A percentile compares a stretch with the other conserved stretches of the same genome.
Evolutionary conservation across 2,113 vertebrate species (phyloP).

Genomic region (Chamaea fasciata): DNA sequence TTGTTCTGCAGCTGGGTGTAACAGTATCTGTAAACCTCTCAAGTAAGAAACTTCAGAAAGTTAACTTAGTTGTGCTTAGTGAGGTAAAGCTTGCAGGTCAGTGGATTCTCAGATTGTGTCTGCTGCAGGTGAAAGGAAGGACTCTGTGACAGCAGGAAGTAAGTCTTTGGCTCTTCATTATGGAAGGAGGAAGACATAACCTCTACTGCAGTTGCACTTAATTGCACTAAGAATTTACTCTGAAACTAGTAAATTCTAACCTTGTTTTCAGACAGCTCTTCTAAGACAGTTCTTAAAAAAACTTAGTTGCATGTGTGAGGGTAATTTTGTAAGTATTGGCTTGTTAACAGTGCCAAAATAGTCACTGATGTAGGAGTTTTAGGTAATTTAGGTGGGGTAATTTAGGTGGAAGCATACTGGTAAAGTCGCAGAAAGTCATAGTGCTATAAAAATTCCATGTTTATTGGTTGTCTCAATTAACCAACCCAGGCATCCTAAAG

Average conservation of each 20-base stretch:
- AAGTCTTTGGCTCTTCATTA: background rate
- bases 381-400: background rate
- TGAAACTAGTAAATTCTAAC: background rate
- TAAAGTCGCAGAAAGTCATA: background rate
- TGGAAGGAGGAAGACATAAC: background rate
- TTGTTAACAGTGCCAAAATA: background rate
- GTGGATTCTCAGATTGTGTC: background rate
- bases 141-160: background rate
- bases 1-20: background rate
- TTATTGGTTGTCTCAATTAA: background rate
- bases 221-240: background rate
- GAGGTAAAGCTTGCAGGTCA: background rate
- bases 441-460: accelerated
- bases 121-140: background rate
- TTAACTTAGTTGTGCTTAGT: background rate
- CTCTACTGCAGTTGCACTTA: background rate
- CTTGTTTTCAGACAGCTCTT: background rate
- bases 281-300: background rate
- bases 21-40: background rate
- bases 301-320: background rate
- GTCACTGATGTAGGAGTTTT: accelerated
- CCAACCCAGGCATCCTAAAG: background rate
- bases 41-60: background rate
- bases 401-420: background rate
- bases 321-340: background rate